These are phyloP conservation scores for Thermophis baileyi DNA, from an alignment of 2,113 vertebrate species.

Conservation along the genomic window DNA sequence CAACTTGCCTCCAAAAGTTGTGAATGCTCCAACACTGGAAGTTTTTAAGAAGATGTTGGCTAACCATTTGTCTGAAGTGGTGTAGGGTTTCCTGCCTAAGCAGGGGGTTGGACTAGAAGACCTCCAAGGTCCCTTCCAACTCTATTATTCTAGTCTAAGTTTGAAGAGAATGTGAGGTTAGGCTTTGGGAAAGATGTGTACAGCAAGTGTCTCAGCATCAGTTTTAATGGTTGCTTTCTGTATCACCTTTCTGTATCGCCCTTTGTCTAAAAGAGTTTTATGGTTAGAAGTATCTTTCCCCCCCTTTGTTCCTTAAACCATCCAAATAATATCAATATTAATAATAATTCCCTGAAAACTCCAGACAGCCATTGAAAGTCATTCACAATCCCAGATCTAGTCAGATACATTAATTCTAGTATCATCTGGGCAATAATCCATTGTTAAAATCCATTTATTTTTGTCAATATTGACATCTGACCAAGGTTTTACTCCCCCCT, in stretches of 20 bases:
- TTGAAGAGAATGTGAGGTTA: background rate
- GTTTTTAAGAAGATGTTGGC: too few relatives aligned
- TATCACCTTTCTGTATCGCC: too few relatives aligned
- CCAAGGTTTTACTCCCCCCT: slow-evolving; percentile 67
- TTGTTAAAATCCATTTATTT: slow-evolving; percentile 68
- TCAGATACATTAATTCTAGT: slow-evolving; percentile 50
- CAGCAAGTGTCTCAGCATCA: background rate
- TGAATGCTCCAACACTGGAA: too few relatives aligned
- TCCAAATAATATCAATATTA: background rate
- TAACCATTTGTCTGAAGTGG: too few relatives aligned
- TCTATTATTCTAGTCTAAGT: too few relatives aligned
- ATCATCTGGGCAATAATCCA: slow-evolving; percentile 57
- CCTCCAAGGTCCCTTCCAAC: too few relatives aligned
- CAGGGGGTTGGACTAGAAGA: too few relatives aligned
- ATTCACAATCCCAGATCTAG: slow-evolving; percentile 16
- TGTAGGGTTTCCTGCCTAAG: too few relatives aligned
- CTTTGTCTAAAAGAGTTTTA: background rate
- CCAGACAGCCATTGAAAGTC: slow-evolving; percentile 19
- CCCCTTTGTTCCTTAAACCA: slow-evolving; percentile 23
- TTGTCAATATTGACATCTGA: slow-evolving; percentile 71
- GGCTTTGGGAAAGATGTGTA: background rate
- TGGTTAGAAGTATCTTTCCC: slow-evolving; percentile 6
- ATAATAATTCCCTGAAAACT: slow-evolving; percentile 32
- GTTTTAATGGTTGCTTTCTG: background rate
- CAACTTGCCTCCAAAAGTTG: too few relatives aligned